Base-by-base conservation (phyloP, 2,797 vertebrate species). In the Diceros bicornis region DNA sequence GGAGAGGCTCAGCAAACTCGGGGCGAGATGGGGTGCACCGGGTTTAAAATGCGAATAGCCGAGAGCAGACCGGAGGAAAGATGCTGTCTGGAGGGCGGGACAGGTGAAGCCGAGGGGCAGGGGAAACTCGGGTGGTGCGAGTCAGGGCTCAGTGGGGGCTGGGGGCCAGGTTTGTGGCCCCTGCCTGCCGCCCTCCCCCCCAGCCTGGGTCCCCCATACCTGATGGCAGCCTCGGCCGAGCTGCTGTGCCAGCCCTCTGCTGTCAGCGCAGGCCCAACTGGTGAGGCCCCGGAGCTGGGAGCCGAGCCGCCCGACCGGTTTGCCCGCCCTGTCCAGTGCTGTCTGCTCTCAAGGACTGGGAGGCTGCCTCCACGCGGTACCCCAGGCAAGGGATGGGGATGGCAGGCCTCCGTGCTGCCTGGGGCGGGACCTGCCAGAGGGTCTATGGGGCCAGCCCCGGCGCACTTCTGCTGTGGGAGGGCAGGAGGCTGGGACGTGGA, bases 271-370 rank as follows among this genome's bases (percentile, higher is more conserved):
- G 85, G 94, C 92, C 91, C 57, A 3, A 34, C 83, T 41, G 41
- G 44, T 93, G 81, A 69, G 59, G 79, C 90, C 93, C 1, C 2
- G 41, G 41, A 32, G 77, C 50, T 5, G 2, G n/a, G 61, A 14
- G 69, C 37, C 8, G 25, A 92, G 94, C 95, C 0, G 27, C 97
- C 96, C 0, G 1, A 96, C 97, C 96, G 97, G 97, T 97, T 96
- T 72, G 89, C 93, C 96, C 1, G 34, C 90, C 81, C 78, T 6
- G 9, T 41, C 55, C 5, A 8, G 6, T 21, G 74, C 64, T 41
- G 74, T 94, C 94, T 55, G 77, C 91, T 88, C 50, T 93, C 16
- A 1, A 93, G 96, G 92, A 93, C 75, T 84, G 7, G 0, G 37
- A 41, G 29, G 27, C 29, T 32, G 47, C 55, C 82, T 41, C 59